Evolutionary conservation across 2,113 vertebrate genomes (phyloP).

Genomic region (Ceuthmochares aereus): DNA sequence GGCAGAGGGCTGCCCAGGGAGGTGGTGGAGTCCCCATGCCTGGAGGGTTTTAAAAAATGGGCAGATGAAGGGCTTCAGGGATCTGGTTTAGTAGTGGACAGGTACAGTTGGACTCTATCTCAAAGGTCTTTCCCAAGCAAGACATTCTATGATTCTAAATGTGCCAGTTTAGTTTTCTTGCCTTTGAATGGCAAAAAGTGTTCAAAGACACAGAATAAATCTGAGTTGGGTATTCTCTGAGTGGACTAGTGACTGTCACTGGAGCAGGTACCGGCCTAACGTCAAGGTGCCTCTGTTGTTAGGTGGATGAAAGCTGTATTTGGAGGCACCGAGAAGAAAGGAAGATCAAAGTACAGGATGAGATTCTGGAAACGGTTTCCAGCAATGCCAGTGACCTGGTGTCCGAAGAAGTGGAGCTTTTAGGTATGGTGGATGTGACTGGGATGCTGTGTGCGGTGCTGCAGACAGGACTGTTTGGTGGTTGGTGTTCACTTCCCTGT

Average conservation of each 20-base stretch:
- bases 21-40: too few species aligned
- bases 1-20: too few species aligned
- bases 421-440: conserved; percentile 75
- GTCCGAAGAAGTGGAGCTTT: conserved; percentile 86
- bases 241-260: fast-evolving
- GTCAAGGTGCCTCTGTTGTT: neutral
- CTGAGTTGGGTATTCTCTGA: neutral
- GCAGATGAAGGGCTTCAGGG: too few species aligned
- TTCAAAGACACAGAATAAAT: neutral
- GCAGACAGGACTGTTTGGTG: fast-evolving
- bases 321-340: conserved; percentile 91
- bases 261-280: neutral
- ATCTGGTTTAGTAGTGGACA: too few species aligned
- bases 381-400: conserved; percentile 82
- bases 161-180: neutral
- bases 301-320: conserved; percentile 93
- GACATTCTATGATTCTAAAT: neutral
- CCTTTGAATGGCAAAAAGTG: neutral
- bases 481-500: neutral
- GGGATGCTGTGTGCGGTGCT: neutral
- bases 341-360: conserved; percentile 89
- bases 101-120: too few species aligned
- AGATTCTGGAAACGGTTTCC: conserved; percentile 85
- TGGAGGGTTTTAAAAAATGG: too few species aligned
- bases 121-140: too few species aligned